A percentile compares a stretch with the other conserved stretches of the same genome.
phyloP scores from a whole-genome alignment of 2,888 invertebrate genomes.

The Carcina quercana region DNA sequence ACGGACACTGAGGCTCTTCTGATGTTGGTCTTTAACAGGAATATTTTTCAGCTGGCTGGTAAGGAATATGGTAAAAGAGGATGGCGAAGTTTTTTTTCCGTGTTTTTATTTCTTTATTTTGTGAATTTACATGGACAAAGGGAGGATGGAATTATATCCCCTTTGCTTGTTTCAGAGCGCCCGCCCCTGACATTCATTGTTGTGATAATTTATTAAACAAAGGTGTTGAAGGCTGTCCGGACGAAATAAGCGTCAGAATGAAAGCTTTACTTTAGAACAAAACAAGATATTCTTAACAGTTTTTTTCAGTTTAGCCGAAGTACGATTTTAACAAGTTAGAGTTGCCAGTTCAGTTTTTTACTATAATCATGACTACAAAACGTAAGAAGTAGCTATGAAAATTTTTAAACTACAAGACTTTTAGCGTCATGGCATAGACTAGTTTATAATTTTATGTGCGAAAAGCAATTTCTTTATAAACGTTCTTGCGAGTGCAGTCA shows the following conservation, averaged over 20 bases:
- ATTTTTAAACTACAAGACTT: no score
- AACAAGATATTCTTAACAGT: background rate
- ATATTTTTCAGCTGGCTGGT: constrained; percentile 7
- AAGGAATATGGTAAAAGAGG: constrained; percentile 3
- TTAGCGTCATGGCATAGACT: no score
- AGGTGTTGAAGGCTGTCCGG: background rate
- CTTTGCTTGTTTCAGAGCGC: constrained; percentile 2
- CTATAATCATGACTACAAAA: no score
- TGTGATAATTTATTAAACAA: constrained; percentile 1
- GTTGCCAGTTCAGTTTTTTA: no score
- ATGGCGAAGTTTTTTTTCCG: constrained; percentile 3
- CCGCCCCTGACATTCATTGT: background rate
- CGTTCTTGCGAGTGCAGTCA: no score
- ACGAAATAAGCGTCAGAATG: background rate
- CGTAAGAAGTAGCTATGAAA: no score
- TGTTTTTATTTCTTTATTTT: constrained; percentile 6
- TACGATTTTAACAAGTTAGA: background rate
- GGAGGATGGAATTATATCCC: constrained; percentile 2
- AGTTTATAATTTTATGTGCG: no score
- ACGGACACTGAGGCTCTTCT: background rate
- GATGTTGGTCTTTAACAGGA: constrained; percentile 2
- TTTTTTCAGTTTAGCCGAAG: background rate
- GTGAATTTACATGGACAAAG: constrained; percentile 5
- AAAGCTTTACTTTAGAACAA: no score
- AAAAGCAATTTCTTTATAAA: no score